A percentile compares a stretch with the other conserved stretches of the same genome.
These are phyloP conservation scores for Bombus soroeensis DNA, from an alignment of 1,140 invertebrate species.

Conservation along the genomic window DNA sequence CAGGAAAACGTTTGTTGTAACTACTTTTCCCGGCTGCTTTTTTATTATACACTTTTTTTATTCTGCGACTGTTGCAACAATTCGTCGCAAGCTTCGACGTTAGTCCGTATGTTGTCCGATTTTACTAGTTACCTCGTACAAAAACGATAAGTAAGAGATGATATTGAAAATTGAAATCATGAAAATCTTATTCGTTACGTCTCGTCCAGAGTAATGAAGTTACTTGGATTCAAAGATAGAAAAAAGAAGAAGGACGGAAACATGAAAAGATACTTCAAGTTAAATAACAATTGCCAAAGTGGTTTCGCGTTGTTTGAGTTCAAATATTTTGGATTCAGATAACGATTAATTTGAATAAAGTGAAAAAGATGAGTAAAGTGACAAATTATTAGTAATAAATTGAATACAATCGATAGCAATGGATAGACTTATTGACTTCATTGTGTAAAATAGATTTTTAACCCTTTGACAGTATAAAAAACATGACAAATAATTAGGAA, in stretches of 20 bases:
- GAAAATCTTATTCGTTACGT: neutral
- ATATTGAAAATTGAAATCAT: neutral
- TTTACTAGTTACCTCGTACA: neutral
- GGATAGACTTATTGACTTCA: neutral
- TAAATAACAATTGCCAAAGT: neutral
- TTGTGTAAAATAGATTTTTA: neutral
- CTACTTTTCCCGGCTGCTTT: conserved; percentile 59
- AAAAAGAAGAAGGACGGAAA: neutral
- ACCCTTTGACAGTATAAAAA: no score
- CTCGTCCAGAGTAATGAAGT: no score
- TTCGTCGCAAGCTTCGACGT: conserved; percentile 4
- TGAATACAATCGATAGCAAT: neutral
- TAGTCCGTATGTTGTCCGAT: neutral
- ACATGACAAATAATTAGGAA: neutral
- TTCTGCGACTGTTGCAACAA: conserved; percentile 25
- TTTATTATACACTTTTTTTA: conserved; percentile 56
- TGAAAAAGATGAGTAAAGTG: neutral
- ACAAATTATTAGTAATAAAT: neutral
- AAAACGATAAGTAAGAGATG: neutral
- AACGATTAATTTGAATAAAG: neutral
- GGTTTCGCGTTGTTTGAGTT: neutral
- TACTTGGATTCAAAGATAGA: neutral
- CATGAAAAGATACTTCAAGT: neutral
- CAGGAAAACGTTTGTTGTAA: conserved; percentile 67
- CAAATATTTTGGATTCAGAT: neutral